These are phyloP conservation scores for Xylota sylvarum DNA, from an alignment of 2,888 invertebrate species.

Conservation along the genomic window DNA sequence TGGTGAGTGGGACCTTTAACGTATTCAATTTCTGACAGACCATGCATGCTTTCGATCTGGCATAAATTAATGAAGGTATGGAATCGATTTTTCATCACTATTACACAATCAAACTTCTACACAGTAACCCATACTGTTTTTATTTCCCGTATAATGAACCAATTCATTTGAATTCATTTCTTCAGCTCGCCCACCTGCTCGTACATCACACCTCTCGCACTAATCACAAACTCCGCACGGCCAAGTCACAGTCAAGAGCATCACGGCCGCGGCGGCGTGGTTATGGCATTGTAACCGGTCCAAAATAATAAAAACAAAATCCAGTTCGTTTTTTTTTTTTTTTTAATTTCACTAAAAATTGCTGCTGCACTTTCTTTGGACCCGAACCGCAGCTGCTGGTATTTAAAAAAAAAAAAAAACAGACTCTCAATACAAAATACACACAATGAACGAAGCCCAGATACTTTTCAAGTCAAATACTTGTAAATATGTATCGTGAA, in stretches of 20 bases:
- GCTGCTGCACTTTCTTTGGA: slow-evolving; percentile 53
- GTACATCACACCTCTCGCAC: slow-evolving; percentile 9
- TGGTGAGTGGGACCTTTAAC: too few relatives aligned
- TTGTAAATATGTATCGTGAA: slow-evolving; percentile 14
- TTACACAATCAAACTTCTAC: not conserved
- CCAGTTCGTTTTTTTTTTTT: slow-evolving; percentile 40
- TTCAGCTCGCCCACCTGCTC: slow-evolving; percentile 9
- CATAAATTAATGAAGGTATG: too few relatives aligned
- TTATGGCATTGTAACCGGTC: slow-evolving; percentile 51
- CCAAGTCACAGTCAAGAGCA: slow-evolving; percentile 67
- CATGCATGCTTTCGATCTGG: too few relatives aligned
- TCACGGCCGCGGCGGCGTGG: slow-evolving; percentile 4
- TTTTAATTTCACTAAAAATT: slow-evolving; percentile 26
- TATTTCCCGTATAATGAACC: not conserved
- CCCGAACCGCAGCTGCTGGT: not conserved
- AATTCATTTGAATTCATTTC: not conserved
- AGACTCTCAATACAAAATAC: slow-evolving; percentile 27
- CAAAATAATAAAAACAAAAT: slow-evolving; percentile 31
- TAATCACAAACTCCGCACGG: slow-evolving; percentile 12
- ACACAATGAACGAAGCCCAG: slow-evolving; percentile 29
- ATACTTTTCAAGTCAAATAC: slow-evolving; percentile 39
- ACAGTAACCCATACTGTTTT: not conserved
- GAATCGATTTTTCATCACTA: not conserved
- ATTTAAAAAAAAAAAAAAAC: slow-evolving; percentile 3
- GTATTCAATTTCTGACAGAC: too few relatives aligned